Evolutionary conservation across 1,140 invertebrate genomes (phyloP).

Genomic region (Leptinotarsa defecta): DNA sequence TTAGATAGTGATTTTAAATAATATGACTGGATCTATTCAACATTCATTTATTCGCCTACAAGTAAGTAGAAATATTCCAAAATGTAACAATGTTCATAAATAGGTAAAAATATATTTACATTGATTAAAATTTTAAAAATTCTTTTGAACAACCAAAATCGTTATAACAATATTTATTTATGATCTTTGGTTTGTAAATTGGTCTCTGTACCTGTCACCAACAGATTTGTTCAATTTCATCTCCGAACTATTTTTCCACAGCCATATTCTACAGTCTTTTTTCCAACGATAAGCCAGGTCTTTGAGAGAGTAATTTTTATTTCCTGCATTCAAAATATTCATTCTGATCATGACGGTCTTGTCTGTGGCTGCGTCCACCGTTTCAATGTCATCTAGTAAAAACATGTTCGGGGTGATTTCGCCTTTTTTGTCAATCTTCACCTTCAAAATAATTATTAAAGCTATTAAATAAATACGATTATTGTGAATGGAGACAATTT

Average conservation of each 20-base stretch:
- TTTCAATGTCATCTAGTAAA: conserved; percentile 33
- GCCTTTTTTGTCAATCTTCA: conserved; percentile 5
- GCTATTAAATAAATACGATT: too few relatives aligned
- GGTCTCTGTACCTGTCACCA: conserved; percentile 14
- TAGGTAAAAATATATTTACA: too few relatives aligned
- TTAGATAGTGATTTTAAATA: too few relatives aligned
- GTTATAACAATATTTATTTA: neutral
- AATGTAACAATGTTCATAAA: too few relatives aligned
- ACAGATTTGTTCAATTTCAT: conserved; percentile 35
- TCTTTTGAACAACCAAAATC: neutral
- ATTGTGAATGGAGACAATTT: too few relatives aligned
- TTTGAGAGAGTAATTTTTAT: conserved; percentile 32
- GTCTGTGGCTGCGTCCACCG: conserved; percentile 32
- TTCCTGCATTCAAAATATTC: conserved; percentile 27
- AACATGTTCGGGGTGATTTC: conserved; percentile 11
- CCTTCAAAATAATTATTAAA: neutral
- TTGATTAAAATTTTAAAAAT: too few relatives aligned
- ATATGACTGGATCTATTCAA: too few relatives aligned
- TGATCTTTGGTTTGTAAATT: neutral
- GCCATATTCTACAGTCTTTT: conserved; percentile 42
- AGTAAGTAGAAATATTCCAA: too few relatives aligned
- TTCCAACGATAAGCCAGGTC: conserved; percentile 41
- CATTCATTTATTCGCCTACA: too few relatives aligned
- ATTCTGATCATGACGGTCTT: conserved; percentile 29
- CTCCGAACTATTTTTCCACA: conserved; percentile 40